These are phyloP conservation scores for Synanthedon vespiformis DNA, from an alignment of 2,888 invertebrate genomes.

Conservation along the genomic window DNA sequence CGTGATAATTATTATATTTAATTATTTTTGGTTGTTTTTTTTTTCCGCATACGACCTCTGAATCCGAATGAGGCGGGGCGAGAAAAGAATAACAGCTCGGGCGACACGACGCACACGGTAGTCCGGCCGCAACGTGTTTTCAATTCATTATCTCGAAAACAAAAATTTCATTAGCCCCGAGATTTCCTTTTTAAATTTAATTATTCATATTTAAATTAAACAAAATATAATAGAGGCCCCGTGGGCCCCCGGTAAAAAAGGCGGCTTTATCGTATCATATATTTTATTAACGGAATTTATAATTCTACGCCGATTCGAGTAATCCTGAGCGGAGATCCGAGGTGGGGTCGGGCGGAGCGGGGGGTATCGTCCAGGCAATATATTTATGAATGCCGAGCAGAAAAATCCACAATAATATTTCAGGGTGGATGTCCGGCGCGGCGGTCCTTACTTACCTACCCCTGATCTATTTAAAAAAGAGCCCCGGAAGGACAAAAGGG, in stretches of 20 bases:
- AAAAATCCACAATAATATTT: constrained; percentile 71
- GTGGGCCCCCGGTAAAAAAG: constrained; percentile 35
- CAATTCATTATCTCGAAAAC: constrained; percentile 71
- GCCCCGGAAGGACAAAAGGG: constrained; percentile 68
- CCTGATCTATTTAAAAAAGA: constrained; percentile 70
- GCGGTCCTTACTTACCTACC: constrained; percentile 61
- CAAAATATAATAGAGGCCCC: constrained; percentile 68
- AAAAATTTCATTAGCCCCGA: constrained; percentile 68
- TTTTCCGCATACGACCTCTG: constrained; percentile 47
- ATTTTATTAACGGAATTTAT: constrained; percentile 71
- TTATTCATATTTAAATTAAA: constrained; percentile 71
- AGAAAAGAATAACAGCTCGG: constrained; percentile 57
- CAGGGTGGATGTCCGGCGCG: constrained; percentile 53
- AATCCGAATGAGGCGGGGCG: constrained; percentile 54
- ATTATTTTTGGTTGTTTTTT: constrained; percentile 32
- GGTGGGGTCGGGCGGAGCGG: constrained; percentile 10
- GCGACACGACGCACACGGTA: constrained; percentile 26
- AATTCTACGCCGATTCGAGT: constrained; percentile 65
- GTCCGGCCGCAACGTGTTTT: constrained; percentile 51
- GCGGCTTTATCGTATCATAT: constrained; percentile 65
- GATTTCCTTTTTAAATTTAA: constrained; percentile 69
- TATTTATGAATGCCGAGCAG: constrained; percentile 69
- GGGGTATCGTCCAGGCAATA: constrained; percentile 36
- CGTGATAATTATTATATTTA: constrained; percentile 59
- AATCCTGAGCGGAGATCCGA: constrained; percentile 26